phyloP scores from a whole-genome alignment of 2,797 vertebrate species.

The Pelochelys cantorii region DNA sequence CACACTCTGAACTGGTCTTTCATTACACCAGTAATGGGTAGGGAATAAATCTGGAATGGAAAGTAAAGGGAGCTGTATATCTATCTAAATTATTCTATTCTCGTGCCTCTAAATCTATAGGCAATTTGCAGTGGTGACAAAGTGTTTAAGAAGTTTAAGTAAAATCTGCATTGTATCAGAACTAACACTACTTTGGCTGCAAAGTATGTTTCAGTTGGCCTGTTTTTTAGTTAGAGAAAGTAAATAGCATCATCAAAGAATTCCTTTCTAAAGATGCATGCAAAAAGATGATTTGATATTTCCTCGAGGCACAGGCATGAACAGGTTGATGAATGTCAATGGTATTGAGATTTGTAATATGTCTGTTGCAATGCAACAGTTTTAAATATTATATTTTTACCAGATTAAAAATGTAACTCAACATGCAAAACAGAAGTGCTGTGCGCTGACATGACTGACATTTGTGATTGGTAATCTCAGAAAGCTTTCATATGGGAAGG shows the following conservation, averaged over 20 bases:
- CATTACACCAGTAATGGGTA: not conserved
- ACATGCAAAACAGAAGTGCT: not conserved
- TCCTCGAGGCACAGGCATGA: not conserved
- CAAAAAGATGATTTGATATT: not conserved
- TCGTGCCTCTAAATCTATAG: not conserved
- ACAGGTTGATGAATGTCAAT: fast-evolving
- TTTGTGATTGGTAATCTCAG: fast-evolving
- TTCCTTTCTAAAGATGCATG: not conserved
- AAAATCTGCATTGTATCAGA: not conserved
- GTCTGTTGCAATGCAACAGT: fast-evolving
- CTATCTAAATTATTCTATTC: not conserved
- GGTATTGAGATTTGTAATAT: not conserved
- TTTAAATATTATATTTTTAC: not conserved
- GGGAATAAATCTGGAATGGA: constrained; percentile 9
- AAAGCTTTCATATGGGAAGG: not conserved
- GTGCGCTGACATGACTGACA: not conserved
- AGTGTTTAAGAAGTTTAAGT: not conserved
- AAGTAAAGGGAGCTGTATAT: constrained; percentile 45
- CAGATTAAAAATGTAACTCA: not conserved
- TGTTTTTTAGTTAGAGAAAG: not conserved
- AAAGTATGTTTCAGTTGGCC: not conserved
- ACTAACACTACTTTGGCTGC: not conserved
- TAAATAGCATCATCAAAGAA: not conserved
- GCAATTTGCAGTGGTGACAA: not conserved
- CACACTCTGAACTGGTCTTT: not conserved